Base-by-base conservation (phyloP, 2,888 invertebrate genomes). In the Neuroscelio doddi region DNA sequence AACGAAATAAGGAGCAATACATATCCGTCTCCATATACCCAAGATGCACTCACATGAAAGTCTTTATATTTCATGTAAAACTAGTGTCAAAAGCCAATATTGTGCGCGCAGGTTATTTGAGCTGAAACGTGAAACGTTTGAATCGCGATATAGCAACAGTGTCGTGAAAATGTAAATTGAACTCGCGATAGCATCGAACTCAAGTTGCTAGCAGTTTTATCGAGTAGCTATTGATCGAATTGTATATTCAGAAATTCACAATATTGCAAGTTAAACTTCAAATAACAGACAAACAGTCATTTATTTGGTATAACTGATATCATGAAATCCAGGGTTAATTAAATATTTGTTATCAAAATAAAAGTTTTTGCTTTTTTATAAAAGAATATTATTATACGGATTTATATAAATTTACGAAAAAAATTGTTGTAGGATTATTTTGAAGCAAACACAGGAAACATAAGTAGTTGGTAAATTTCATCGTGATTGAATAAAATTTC, bases 151-250 rank as follows among this genome's bases (percentile, higher is more conserved):
- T 27, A 55, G 45, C 42, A 32, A 29, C 47, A 53, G 50, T 58
- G 53, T 58, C 53, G 64, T 36, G 53, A 58, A 58, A 64, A 58
- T 58, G 64, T 58, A 58, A 58, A 64, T 64, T 58, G 64, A 58
- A 53, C 58, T 64, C 58, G 55, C 58, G 47, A 58, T 46, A 56
- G 51, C 51, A 64, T 58, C 45, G 58, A 58, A 58, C 64, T 58
- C 50, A 39, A 53, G 58, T 57, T 64, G 57, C 14, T 14, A 14
- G 36, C 56, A 52, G 57, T 64, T 64, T 64, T 55, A 58, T 58
- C 58, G 64, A 58, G 53, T 58, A 53, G 52, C 36, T 63, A 56
- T 63, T 56, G 56, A 56, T 63, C 56, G 56, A 63, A 63, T 56
- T 57, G 58, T 53, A 49, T 36, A 47, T 52, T 57, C 42, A 42